These are phyloP conservation scores for Sceloporus undulatus DNA, from an alignment of 2,113 vertebrate genomes.

Conservation along the genomic window DNA sequence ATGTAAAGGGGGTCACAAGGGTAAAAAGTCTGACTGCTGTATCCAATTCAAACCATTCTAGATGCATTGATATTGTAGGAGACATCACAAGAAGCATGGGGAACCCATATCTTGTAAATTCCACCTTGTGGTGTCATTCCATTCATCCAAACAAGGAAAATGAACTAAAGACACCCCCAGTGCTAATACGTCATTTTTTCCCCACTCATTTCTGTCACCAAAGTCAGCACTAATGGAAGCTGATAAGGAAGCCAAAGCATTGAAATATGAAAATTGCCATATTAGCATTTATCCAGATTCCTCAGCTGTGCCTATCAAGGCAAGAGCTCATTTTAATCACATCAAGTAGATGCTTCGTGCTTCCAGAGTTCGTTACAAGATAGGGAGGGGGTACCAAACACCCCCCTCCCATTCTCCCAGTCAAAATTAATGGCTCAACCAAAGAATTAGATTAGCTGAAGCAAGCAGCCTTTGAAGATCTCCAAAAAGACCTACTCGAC, in stretches of 20 bases:
- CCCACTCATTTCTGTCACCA: conserved; percentile 53
- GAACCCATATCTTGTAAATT: not conserved
- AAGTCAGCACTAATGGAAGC: conserved; percentile 40
- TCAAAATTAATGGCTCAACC: conserved; percentile 53
- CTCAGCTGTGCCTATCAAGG: conserved; percentile 46
- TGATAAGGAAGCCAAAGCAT: conserved; percentile 49
- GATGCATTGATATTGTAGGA: not conserved
- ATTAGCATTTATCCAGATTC: conserved; percentile 64
- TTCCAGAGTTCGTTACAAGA: conserved; percentile 34
- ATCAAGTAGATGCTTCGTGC: conserved; percentile 36
- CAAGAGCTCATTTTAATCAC: conserved; percentile 58
- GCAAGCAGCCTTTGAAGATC: conserved; percentile 49
- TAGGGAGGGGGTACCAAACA: not conserved
- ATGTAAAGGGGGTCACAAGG: no score
- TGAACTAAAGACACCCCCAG: conserved; percentile 34
- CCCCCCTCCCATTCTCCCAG: conserved; percentile 24
- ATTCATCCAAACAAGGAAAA: conserved; percentile 29
- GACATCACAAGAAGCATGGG: not conserved
- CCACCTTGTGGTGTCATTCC: not conserved
- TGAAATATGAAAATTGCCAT: conserved; percentile 67
- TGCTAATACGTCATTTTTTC: conserved; percentile 59
- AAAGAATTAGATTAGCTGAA: conserved; percentile 55
- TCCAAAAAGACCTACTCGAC: conserved; percentile 39
- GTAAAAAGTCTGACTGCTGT: no score
- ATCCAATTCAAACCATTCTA: not conserved